These are phyloP conservation scores for Oxyruncus cristatus DNA, from an alignment of 2,113 vertebrate species.

Conservation along the genomic window DNA sequence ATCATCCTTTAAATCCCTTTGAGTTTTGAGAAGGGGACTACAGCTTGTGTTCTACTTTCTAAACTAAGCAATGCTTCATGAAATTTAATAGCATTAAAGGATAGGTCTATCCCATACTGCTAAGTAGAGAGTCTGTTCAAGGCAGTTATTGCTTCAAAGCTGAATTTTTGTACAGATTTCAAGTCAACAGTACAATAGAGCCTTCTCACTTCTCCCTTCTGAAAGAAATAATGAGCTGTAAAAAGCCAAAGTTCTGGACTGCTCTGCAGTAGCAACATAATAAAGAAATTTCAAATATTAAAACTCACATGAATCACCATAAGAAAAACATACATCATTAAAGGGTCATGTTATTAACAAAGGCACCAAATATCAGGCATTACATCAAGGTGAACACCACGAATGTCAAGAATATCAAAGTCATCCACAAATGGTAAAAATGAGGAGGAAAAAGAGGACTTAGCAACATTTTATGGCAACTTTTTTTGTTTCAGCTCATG, in stretches of 20 bases:
- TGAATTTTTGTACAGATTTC: neutral
- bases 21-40: neutral
- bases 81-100: neutral
- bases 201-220: neutral
- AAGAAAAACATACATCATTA: neutral
- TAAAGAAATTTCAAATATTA: neutral
- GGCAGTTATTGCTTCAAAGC: neutral
- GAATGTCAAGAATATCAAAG: neutral
- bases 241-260: neutral
- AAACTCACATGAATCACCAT: neutral
- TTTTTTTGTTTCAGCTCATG: neutral
- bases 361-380: neutral
- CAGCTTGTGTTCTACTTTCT: neutral
- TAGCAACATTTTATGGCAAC: neutral
- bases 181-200: neutral
- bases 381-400: neutral
- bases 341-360: neutral
- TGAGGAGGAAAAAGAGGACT: neutral
- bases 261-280: neutral
- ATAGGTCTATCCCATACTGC: neutral
- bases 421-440: neutral
- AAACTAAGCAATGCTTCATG: neutral
- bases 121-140: neutral
- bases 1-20: neutral
- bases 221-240: neutral